Base-by-base conservation (phyloP, 2,113 vertebrate species). In the Eubucco bourcierii region DNA sequence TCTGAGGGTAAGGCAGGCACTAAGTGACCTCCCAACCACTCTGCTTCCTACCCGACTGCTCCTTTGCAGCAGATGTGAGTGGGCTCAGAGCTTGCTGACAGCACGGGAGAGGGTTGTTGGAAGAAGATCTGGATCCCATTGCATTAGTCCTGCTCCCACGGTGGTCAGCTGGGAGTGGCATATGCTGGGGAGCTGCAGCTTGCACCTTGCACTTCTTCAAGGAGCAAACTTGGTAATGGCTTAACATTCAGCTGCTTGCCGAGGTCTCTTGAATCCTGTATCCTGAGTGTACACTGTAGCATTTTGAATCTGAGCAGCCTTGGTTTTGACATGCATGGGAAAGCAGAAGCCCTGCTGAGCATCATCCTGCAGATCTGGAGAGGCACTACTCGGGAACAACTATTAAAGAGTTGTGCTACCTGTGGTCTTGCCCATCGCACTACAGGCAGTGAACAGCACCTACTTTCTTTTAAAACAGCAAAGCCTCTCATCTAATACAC, bases 351-450 rank as follows among this genome's bases (percentile, higher is more conserved):
- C 16, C 63, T 53, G 18, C 29, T 0, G 2, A 65, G 59, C 55
- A 74, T 18, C 13, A 53, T 59, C 17, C 61, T 46, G 12, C 29
- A 55, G 50, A 91, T 15, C 12, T 1, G 0, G 47, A 58, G 47
- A 0, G 0, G 20, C 50, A 28, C 29, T 61, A 17, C 13, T 18
- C 34, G 72, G 41, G n/a, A 83, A 23, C 9, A 44, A 15, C 34
- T 71, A 75, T 59, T 29, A 2, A 7, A 6, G 4, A 75, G 19
- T 0, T 0, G 16, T 55, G 41, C 53, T 55, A 33, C 52, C 41
- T 0, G 0, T 0, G 0, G 41, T 53, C 47, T 56, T 6, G 2
- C 37, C n/a, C 15, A 25, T n/a, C 11, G 15, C 28, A 31, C 37
- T 6, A 16, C 2, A 5, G 46, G 61, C 17, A 55, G 15, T 44